A percentile compares a stretch with the other conserved stretches of the same genome.
These are phyloP conservation scores for Papilio polyxenes DNA, from an alignment of 1,140 invertebrate genomes.

Conservation along the genomic window DNA sequence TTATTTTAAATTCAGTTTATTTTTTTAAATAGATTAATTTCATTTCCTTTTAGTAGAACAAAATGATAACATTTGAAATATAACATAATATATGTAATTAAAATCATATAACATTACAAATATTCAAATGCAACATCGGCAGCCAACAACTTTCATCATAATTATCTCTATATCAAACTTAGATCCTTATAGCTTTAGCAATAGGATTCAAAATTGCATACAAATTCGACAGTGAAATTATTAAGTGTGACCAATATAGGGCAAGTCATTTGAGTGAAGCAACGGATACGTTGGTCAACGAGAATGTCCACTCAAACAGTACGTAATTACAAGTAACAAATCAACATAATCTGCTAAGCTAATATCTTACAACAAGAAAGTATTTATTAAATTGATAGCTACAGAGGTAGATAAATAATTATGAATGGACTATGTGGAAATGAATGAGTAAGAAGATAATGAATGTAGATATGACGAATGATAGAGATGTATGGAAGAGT, in stretches of 20 bases:
- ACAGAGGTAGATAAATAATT: too few relatives aligned
- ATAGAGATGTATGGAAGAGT: too few relatives aligned
- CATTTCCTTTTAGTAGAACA: too few relatives aligned
- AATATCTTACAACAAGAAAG: too few relatives aligned
- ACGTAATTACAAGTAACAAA: neutral
- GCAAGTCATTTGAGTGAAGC: constrained; percentile 28
- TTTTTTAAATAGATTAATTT: too few relatives aligned
- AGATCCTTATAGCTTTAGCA: neutral
- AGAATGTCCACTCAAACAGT: constrained; percentile 18
- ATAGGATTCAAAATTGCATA: neutral
- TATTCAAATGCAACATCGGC: constrained; percentile 22
- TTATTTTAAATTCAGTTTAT: too few relatives aligned
- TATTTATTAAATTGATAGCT: too few relatives aligned
- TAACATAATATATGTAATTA: neutral
- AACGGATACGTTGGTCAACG: constrained; percentile 27
- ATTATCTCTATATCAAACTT: neutral
- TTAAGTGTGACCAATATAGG: constrained; percentile 9
- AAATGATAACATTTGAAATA: neutral
- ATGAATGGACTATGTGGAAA: too few relatives aligned
- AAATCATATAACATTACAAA: neutral
- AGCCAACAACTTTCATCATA: neutral
- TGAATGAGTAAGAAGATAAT: too few relatives aligned
- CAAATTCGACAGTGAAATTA: constrained; percentile 14
- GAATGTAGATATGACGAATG: too few relatives aligned
- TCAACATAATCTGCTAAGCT: neutral